These are phyloP conservation scores for Nycticebus coucang DNA, from an alignment of 2,113 vertebrate genomes.

Conservation along the genomic window DNA sequence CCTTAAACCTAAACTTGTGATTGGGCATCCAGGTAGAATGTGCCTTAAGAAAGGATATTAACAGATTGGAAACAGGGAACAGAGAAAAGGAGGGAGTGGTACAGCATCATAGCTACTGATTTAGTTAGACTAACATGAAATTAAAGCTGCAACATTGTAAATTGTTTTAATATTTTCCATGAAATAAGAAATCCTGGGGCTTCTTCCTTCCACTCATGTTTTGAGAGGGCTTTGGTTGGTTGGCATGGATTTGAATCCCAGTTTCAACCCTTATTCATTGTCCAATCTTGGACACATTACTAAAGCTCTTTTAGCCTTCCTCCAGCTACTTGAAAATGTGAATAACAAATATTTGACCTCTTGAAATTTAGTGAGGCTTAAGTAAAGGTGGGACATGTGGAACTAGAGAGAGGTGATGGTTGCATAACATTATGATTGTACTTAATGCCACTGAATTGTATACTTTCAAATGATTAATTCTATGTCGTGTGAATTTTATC, in stretches of 20 bases:
- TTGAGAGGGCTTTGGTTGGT: background rate
- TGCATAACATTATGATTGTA: background rate
- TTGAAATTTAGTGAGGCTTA: background rate
- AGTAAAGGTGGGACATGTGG: background rate
- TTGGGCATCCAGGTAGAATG: background rate
- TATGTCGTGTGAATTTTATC: background rate
- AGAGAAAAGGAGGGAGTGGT: background rate
- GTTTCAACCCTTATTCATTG: background rate
- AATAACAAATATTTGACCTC: background rate
- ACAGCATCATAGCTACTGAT: background rate
- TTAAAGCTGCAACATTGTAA: background rate
- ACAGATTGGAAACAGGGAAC: background rate
- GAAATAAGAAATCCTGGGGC: background rate
- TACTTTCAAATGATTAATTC: background rate
- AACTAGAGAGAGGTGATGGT: background rate
- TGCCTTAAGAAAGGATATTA: background rate
- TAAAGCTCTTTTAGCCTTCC: background rate
- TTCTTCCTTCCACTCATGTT: background rate
- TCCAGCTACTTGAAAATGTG: background rate
- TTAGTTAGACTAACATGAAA: background rate
- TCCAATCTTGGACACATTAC: background rate
- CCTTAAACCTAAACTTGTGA: slow-evolving; percentile 41
- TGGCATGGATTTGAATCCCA: background rate
- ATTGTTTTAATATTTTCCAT: background rate
- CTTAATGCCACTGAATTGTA: background rate